Evolutionary conservation across 2,888 invertebrate genomes (phyloP), one percentile per base, ranked within the genome.

Genomic region (Scrobipalpa atriplicella): DNA sequence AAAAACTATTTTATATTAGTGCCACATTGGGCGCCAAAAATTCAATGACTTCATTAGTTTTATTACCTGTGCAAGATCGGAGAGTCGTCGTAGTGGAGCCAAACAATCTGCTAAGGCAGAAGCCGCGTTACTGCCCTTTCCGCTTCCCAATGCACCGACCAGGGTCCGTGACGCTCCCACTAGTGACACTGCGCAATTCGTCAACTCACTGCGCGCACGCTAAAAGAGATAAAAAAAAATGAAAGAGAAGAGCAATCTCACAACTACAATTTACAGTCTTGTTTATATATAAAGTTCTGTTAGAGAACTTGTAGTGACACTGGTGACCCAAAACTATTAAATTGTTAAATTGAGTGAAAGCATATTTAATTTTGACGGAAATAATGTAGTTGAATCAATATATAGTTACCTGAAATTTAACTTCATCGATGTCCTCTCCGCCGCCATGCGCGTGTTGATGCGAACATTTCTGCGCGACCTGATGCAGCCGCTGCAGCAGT

Each of bases 91-190:
- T 63, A 97, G 91, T 60, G 97, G 95, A 16, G 96, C 95, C 72
- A 97, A 93, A 81, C 97, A 97, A 75, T 95, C 95, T 0, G 96
- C 95, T 47, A 97, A 91, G 71, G 96, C 96, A 68, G 95, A 93
- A 0, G 83, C 78, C 18, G 80, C 78, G 54, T 71, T 72, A 73
- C 94, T 94, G 1, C 94, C 90, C 62, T 93, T 81, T 19, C 93
- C 92, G 65, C 94, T 93, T 0, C 96, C 97, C 85, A 97, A 95
- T 65, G 97, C 96, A 60, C 97, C 96, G 62, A 98, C 97, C 65
- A 98, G 92, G 69, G 96, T 92, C 70, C 98, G 96, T 13, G 97
- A 97, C 11, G 97, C 95, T 0, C 96, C 96, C 65, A 97, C 97
- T 78, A 98, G 94, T 52, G 96, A 95, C 70, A 97, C 94, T 0